Base-by-base conservation (phyloP, 2,797 vertebrate species). In the Serranus cabrilla region DNA sequence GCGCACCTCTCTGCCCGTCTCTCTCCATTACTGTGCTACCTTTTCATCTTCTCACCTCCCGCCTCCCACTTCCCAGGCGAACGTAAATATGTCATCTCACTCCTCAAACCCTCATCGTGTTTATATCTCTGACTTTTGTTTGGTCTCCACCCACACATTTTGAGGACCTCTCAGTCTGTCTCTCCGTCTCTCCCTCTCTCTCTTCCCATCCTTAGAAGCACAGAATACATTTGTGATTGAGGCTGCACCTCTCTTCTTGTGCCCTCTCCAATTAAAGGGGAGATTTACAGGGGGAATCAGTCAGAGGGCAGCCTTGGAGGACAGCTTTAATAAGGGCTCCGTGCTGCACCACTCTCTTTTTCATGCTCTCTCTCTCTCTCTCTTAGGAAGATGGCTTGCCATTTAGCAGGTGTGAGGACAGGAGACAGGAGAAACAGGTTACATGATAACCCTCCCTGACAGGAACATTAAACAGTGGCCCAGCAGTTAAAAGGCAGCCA, bases 191-290 rank as follows among this genome's bases (percentile, higher is more conserved):
- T 56, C 46, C 13, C 21, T 50, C 27, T 57, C 13, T 59, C 23
- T 54, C 7, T 31, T 50, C 61, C 45, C 62, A 74, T 63, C 79
- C 43, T 62, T 37, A 46, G 69, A 78, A 71, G 78, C 67, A 74
- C 39, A 61, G 83, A 86, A 87, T 91, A 82, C 71, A 89, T 91
- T 89, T 88, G 84, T 67, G 87, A 87, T 87, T 84, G 87, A 88
- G 76, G 78, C 81, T 54, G 83, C 79, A 87, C 88, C 88, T 91
- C 90, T 84, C 73, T 84, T 80, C 75, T 75, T 70, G 71, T 89
- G 91, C 91, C 89, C 89, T 90, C 87, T 91, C 92, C 92, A 95
- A 94, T 95, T 95, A 94, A 93, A 92, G 87, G 79, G 80, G 82
- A 91, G 93, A 94, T 94, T 94, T 94, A 94, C 91, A 93, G 90